Conservation (phyloP, 2,888 invertebrate species). For the Thumatha senex region DNA sequence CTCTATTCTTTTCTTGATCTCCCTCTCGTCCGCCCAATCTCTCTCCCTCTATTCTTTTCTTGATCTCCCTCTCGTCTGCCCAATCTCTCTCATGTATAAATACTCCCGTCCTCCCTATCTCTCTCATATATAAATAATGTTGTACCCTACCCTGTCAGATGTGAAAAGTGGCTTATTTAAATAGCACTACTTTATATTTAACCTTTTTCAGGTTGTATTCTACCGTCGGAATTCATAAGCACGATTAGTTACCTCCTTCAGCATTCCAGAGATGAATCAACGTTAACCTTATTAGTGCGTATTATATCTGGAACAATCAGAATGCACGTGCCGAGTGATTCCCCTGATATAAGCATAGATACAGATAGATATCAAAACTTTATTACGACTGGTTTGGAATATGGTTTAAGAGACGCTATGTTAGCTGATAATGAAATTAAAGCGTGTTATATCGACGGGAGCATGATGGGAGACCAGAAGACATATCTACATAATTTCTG, state of each 20-base stretch:
- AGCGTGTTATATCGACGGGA: slow-evolving; percentile 57
- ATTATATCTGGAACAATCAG: slow-evolving; percentile 85
- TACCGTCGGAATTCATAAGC: slow-evolving; percentile 84
- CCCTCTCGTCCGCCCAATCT: too few relatives aligned
- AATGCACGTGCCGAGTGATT: slow-evolving; percentile 70
- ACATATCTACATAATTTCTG: slow-evolving; percentile 73
- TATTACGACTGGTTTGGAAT: slow-evolving; percentile 69
- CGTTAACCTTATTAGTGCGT: slow-evolving; percentile 84
- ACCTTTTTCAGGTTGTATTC: slow-evolving; percentile 80
- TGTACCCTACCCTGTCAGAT: too few relatives aligned
- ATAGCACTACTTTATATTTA: neutral
- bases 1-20: neutral
- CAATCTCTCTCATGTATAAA: too few relatives aligned
- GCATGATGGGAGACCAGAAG: slow-evolving; percentile 59
- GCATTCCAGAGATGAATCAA: slow-evolving; percentile 82
- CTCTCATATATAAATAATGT: too few relatives aligned
- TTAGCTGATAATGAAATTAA: slow-evolving; percentile 67
- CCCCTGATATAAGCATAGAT: slow-evolving; percentile 60
- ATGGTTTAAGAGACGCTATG: slow-evolving; percentile 67
- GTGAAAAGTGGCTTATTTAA: too few relatives aligned
- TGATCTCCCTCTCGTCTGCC: too few relatives aligned
- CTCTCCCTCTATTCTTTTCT: neutral
- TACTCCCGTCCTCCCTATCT: too few relatives aligned
- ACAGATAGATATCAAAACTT: slow-evolving; percentile 67
- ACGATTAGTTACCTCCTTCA: slow-evolving; percentile 84